Conservation (phyloP, 2,113 vertebrate genomes). For the Lipophrys pholis region DNA sequence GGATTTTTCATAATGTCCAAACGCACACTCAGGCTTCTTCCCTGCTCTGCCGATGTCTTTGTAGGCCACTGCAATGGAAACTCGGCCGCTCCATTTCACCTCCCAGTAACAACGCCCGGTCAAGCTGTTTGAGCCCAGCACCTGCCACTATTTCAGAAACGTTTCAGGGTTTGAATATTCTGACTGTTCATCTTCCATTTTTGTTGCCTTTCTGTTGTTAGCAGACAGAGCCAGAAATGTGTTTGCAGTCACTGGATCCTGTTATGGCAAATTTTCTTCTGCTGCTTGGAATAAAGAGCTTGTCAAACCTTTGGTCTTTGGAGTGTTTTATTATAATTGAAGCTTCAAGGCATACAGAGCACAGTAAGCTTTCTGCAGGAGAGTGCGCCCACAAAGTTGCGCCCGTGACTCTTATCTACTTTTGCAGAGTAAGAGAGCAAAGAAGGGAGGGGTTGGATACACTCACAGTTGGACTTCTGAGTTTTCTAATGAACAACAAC, state of each 20-base stretch:
- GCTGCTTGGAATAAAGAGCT: too few relatives aligned
- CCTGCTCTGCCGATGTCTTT: slow-evolving; percentile 26
- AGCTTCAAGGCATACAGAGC: too few relatives aligned
- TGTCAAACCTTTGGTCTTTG: too few relatives aligned
- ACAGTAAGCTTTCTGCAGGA: too few relatives aligned
- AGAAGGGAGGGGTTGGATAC: too few relatives aligned
- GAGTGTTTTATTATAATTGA: too few relatives aligned
- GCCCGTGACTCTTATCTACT: too few relatives aligned
- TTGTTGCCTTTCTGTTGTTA: not conserved
- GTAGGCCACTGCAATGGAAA: not conserved
- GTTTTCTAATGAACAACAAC: too few relatives aligned
- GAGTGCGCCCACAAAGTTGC: too few relatives aligned
- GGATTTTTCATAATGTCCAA: not conserved
- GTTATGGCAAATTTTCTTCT: too few relatives aligned
- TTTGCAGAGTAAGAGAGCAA: too few relatives aligned
- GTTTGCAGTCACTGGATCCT: not conserved
- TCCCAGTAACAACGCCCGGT: slow-evolving; percentile 33
- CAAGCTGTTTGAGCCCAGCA: slow-evolving; percentile 18
- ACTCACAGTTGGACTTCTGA: too few relatives aligned
- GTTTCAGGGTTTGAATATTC: not conserved
- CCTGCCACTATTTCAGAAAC: not conserved
- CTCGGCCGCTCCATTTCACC: not conserved
- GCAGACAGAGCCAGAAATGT: fast-evolving
- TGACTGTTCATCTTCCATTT: fast-evolving
- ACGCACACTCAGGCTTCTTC: fast-evolving